A percentile compares a stretch with the other conserved stretches of the same genome.
These are phyloP conservation scores for Erythrocercus mccallii DNA, from an alignment of 2,113 vertebrate genomes.

Conservation along the genomic window DNA sequence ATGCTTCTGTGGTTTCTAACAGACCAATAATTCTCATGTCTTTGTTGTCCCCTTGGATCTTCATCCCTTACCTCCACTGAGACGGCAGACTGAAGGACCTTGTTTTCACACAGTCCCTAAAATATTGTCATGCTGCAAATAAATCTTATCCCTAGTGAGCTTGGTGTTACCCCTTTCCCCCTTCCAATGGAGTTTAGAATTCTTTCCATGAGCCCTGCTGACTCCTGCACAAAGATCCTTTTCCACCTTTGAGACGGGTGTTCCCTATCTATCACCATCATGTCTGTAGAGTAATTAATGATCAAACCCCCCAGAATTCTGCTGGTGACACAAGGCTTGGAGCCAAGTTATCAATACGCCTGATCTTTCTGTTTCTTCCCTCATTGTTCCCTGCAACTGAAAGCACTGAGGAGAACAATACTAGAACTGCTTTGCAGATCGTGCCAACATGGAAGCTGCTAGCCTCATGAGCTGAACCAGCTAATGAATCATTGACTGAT, in stretches of 20 bases:
- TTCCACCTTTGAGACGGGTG: background rate
- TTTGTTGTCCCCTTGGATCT: background rate
- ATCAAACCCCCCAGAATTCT: background rate
- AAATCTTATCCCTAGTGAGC: background rate
- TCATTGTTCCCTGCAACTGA: background rate
- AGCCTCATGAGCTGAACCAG: fast-evolving
- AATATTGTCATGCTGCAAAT: background rate
- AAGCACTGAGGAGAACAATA: background rate
- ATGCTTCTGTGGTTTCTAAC: background rate
- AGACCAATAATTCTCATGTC: background rate
- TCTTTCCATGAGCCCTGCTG: background rate
- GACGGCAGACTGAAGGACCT: background rate
- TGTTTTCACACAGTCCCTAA: background rate
- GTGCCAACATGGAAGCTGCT: background rate
- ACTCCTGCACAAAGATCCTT: background rate
- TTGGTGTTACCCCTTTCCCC: background rate
- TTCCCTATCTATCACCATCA: background rate
- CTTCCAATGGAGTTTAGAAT: background rate
- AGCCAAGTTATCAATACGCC: background rate
- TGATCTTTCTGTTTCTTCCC: background rate
- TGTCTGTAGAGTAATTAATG: background rate
- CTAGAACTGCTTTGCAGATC: background rate
- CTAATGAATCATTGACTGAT: background rate
- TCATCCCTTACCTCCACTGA: background rate
- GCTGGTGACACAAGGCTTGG: background rate